Evolutionary conservation across 2,797 vertebrate species (phyloP), one percentile per base, ranked within the genome.

Genomic region (Botia kubotai): DNA sequence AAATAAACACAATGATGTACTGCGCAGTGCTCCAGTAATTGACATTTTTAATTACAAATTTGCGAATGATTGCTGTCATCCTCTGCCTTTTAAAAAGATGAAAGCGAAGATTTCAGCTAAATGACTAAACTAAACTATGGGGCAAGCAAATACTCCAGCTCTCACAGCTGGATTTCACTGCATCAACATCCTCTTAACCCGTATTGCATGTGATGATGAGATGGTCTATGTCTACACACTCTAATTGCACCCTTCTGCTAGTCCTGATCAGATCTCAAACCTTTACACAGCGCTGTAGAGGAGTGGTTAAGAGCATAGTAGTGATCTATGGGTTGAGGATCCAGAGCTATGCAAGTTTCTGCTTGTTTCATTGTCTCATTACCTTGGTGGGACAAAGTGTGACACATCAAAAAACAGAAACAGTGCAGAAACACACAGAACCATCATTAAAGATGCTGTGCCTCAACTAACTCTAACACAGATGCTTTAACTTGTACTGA

Each of bases 201-300:
- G 39, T 16, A 52, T 77, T 55, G 77, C 39, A 75, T 78, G 17
- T 82, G 58, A 67, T 10, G 6, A 62, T 81, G 68, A 79, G 86
- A 81, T 87, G 66, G 81, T 79, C 76, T 48, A 65, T 72, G 71
- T 84, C 83, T 55, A 73, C 91, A 93, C 89, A 94, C 94, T 94
- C 93, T 89, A 94, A 68, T 26, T 2, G 1, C 92, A 88, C 93
- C 82, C 19, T 90, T 92, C 90, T 91, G 91, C 94, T 90, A 82
- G 90, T 87, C 83, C 90, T 88, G 83, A 93, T 91, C 91, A 92
- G 93, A 89, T 92, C 92, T 86, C 91, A 92, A 85, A 93, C 93
- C 36, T 13, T 67, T 13, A 43, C 17, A 66, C n/a, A 43, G 8
- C 5, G 2, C 48, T 39, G n/a, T 12, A 17, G 36, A 77, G 3